Evolutionary conservation across 2,113 vertebrate species (phyloP).

Genomic region (Thymallus thymallus): DNA sequence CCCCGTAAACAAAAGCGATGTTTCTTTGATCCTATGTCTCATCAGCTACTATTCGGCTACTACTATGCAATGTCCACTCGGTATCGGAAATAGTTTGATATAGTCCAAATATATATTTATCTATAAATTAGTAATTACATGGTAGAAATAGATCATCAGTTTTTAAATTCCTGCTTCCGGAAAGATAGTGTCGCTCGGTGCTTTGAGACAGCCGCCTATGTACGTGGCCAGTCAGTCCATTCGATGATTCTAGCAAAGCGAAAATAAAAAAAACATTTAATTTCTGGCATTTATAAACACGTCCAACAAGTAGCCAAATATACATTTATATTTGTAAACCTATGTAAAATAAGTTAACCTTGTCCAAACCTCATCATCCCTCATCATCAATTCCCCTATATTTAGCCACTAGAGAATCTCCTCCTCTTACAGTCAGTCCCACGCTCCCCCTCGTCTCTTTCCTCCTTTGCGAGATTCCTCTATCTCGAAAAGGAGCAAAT

Average conservation of each 20-base stretch:
- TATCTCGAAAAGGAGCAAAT: slow-evolving; percentile 25
- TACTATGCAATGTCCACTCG: no score
- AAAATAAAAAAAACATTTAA: background rate
- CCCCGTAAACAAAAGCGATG: background rate
- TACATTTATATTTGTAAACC: background rate
- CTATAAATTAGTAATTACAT: background rate
- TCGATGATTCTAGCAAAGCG: slow-evolving; percentile 1
- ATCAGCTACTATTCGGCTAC: no score
- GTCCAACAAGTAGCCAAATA: background rate
- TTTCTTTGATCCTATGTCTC: background rate
- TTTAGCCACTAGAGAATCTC: background rate
- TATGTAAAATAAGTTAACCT: background rate
- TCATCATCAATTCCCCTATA: background rate
- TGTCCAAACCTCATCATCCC: background rate
- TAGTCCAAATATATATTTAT: background rate
- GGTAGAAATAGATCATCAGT: background rate
- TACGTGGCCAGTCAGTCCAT: background rate
- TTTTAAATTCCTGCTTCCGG: slow-evolving; percentile 22
- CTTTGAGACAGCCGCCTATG: slow-evolving; percentile 7
- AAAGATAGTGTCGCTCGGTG: slow-evolving; percentile 47
- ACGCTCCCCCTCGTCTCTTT: slow-evolving; percentile 11
- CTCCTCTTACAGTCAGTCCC: slow-evolving; percentile 8
- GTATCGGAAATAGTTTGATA: no score
- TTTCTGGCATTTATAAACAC: no score
- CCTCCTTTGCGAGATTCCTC: slow-evolving; percentile 32